Evolutionary conservation across 2,113 vertebrate genomes (phyloP), one percentile per base, ranked within the genome.

Genomic region (Gymnobelideus leadbeateri): DNA sequence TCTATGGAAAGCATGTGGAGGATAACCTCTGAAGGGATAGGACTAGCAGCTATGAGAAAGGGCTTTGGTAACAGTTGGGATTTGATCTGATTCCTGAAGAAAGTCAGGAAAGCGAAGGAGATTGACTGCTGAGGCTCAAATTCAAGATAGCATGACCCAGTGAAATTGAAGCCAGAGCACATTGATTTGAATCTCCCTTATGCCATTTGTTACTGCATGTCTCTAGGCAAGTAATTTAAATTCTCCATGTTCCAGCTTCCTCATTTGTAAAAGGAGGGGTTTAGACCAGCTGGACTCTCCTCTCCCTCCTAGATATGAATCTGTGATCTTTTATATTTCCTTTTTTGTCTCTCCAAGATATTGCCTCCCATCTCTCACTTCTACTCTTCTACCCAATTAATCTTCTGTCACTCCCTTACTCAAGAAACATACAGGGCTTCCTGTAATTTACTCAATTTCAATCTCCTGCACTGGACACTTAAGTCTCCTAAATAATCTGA

Each of bases 211-310:
- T 94, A 51, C 10, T 47, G 51, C 90, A 52, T 8, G 37, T 28
- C 28, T 89, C 11, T 51, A 61, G 90, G 47, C 10, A 43, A 46
- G 2, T 21, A 55, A 94, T 61, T 92, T 93, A 95, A 91, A 93
- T 61, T 50, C 46, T 0, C 24, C 84, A 25, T 31, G 28, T 31
- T 31, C 28, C 10, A 61, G 28, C 54, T 92, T 84, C 21, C 37
- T 51, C 25, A 26, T 94, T 90, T 21, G 28, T 4, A 94, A 51
- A 93, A 37, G 1, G 6, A 94, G 94, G 89, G 28, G 9, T 12
- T 31, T 61, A 11, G 57, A 61, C 28, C 57, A 61, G 28, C 1
- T 31, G 10, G 57, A 28, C 26, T 61, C 28, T 28, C 28, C 28
- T 61, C 28, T 61, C 8, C 9, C 26, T 31, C 26, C 9, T 31